Evolutionary conservation across 2,113 vertebrate species (phyloP).

Genomic region (Phalacrocorax aristotelis): DNA sequence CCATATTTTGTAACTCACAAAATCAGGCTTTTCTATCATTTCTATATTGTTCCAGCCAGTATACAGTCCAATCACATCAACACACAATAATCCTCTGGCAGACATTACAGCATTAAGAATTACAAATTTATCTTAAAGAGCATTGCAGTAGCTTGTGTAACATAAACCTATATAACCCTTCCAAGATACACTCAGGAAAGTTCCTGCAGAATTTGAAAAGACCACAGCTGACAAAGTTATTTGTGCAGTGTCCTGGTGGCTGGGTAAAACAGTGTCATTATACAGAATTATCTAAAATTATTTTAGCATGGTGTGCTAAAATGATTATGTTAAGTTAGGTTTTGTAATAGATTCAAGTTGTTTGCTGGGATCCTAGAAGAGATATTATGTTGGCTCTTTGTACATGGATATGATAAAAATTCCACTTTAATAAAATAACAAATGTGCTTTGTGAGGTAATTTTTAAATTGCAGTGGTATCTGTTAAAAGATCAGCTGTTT

Average conservation of each 20-base stretch:
- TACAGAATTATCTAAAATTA: not conserved
- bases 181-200: not conserved
- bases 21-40: not conserved
- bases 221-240: not conserved
- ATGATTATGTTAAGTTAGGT: not conserved
- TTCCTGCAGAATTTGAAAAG: not conserved
- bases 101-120: constrained; percentile 16
- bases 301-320: not conserved
- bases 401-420: too few species aligned
- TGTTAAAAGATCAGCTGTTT: not conserved
- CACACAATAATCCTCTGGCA: constrained; percentile 11
- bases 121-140: constrained; percentile 6
- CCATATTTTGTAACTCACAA: not conserved
- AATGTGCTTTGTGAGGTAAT: not conserved
- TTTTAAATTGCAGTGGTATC: not conserved
- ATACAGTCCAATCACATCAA: constrained; percentile 10
- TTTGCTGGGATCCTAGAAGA: not conserved
- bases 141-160: not conserved
- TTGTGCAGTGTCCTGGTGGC: not conserved
- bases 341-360: not conserved
- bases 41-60: not conserved
- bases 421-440: too few species aligned
- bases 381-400: not conserved
- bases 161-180: not conserved
- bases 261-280: not conserved